phyloP scores from a whole-genome alignment of 1,140 invertebrate species.

The Ostrea edulis region DNA sequence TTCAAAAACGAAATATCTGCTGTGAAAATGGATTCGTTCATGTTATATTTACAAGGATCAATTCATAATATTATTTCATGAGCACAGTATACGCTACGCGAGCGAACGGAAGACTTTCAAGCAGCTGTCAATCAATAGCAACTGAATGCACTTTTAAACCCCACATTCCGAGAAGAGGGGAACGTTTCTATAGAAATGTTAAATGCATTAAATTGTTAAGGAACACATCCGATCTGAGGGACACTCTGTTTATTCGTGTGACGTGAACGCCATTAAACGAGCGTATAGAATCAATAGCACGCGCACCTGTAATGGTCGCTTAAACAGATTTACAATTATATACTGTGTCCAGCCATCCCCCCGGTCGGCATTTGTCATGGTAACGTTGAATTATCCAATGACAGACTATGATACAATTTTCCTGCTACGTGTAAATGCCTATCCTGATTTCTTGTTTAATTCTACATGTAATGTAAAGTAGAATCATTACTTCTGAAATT shows the following conservation, averaged over 20 bases:
- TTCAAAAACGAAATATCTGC: not conserved
- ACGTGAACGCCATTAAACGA: constrained; percentile 29
- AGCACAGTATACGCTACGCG: not conserved
- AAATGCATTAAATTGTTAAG: constrained; percentile 22
- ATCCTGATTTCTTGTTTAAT: no score
- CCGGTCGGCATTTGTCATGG: not conserved
- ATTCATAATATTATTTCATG: constrained; percentile 27
- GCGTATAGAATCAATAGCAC: constrained; percentile 10
- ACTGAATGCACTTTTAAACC: constrained; percentile 23
- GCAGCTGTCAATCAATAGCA: constrained; percentile 5
- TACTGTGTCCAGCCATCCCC: not conserved
- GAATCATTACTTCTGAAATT: no score
- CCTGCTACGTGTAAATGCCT: not conserved
- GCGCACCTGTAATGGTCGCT: not conserved
- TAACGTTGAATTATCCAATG: not conserved
- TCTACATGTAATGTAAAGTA: no score
- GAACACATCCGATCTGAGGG: not conserved
- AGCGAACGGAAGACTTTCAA: not conserved
- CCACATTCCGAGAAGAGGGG: constrained; percentile 5
- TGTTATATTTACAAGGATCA: constrained; percentile 8
- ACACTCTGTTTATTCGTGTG: constrained; percentile 33
- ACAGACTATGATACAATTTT: not conserved
- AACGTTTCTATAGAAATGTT: constrained; percentile 35
- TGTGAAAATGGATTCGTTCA: not conserved
- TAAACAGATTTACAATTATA: not conserved